A percentile compares a stretch with the other conserved stretches of the same genome.
Evolutionary conservation across 2,113 vertebrate genomes (phyloP).

Genomic region (Coryphaenoides rupestris): DNA sequence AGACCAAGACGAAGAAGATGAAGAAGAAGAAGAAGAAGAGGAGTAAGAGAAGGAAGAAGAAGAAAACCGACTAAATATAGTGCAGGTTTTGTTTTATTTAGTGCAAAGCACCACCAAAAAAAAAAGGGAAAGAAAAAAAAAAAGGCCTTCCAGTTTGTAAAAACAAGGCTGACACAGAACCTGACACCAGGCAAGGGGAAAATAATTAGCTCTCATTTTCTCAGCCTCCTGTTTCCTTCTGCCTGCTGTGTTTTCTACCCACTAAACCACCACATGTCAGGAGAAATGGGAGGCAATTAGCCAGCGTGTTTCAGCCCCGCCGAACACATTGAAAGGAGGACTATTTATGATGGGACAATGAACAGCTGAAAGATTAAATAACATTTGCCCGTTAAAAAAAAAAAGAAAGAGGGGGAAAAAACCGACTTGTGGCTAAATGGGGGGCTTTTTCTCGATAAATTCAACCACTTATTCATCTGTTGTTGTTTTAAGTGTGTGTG

Average conservation of each 20-base stretch:
- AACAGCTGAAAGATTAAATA: slow-evolving; percentile 99
- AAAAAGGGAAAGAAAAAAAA: too few relatives aligned
- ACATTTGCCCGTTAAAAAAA: slow-evolving; percentile 99
- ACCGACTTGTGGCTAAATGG: slow-evolving; percentile 99
- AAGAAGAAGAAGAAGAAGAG: too few relatives aligned
- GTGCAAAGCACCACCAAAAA: slow-evolving; percentile 76
- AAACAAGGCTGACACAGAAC: slow-evolving; percentile 99
- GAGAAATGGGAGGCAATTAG: slow-evolving; percentile 99
- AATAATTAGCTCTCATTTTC: slow-evolving; percentile 99
- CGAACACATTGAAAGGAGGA: slow-evolving; percentile 99
- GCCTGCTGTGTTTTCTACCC: slow-evolving; percentile 99
- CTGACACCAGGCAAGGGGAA: slow-evolving; percentile 99
- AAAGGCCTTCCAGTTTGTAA: slow-evolving; percentile 99
- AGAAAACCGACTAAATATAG: slow-evolving; percentile 87
- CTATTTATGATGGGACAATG: slow-evolving; percentile 99
- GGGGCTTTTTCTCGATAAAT: slow-evolving; percentile 99
- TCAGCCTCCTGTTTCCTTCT: slow-evolving; percentile 99
- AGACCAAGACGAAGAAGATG: slow-evolving; percentile 34
- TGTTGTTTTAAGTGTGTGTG: slow-evolving; percentile 84
- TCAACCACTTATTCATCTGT: slow-evolving; percentile 89
- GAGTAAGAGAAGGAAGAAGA: slow-evolving; percentile 50
- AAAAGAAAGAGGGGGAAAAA: too few relatives aligned
- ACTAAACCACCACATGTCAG: slow-evolving; percentile 99
- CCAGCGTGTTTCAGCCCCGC: slow-evolving; percentile 99
- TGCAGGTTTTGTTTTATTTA: slow-evolving; percentile 99